Evolutionary conservation across 2,113 vertebrate species (phyloP), one percentile per base, ranked within the genome.

Genomic region (Antechinus flavipes): DNA sequence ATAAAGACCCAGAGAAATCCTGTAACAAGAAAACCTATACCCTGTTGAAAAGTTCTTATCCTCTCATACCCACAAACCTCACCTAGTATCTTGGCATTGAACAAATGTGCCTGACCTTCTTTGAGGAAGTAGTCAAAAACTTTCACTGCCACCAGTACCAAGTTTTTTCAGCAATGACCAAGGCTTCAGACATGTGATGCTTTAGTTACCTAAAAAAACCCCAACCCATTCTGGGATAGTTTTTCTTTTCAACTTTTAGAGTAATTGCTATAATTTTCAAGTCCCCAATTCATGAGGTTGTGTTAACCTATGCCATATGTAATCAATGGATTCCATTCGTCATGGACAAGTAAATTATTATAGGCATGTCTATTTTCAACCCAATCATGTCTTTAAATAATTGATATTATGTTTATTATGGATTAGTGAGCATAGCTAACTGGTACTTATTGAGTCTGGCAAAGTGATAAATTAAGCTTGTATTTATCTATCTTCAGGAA

Each of bases 1-100:
- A 93, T 93, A 96, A 97, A 94, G 95, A 95, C 89, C 68, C 90
- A 56, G 58, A 68, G 90, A 95, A 97, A 96, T 95, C 47, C 68
- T 95, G 35, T 89, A 90, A 95, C 68, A 96, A 50, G 97, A 94
- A 96, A 94, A 58, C 52, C 49, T 95, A 91, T 49, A 46, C 92
- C 84, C 92, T 42, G 68, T 49, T 95, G 91, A 91, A 96, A 96
- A 90, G 25, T 49, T 96, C 93, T 94, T 92, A 58, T 91, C 93
- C 92, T 95, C 53, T 94, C 61, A 94, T 49, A 84, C 19, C 49
- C 54, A 94, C 26, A 84, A 92, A 93, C 91, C 10, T 96, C 35
- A 93, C n/a, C 49, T 89, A 91, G n/a, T 56, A 12, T 19, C 30
- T 89, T 94, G 89, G 96, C 42, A 91, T 35, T 94, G 56, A 23